phyloP scores from a whole-genome alignment of 2,113 vertebrate species.

The Chiloscyllium plagiosum region DNA sequence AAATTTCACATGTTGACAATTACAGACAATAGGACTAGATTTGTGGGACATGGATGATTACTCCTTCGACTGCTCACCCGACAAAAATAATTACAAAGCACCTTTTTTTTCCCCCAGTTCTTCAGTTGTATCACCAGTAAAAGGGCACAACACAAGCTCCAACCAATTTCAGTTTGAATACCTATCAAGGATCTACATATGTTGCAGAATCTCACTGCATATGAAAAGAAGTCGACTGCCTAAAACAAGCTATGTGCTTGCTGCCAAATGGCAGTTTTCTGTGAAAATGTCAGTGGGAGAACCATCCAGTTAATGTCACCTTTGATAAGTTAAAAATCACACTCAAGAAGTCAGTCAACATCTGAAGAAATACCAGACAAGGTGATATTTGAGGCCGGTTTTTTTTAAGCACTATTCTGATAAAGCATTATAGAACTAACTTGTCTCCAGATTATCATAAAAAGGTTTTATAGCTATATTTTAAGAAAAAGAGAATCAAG shows the following conservation, averaged over 20 bases:
- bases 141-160: neutral
- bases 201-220: neutral
- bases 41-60: neutral
- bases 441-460: neutral
- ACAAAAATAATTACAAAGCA: neutral
- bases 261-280: neutral
- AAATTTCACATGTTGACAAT: neutral
- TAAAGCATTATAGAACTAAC: neutral
- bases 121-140: neutral
- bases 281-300: neutral
- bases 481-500: neutral
- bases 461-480: neutral
- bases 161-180: neutral
- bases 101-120: neutral
- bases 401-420: neutral
- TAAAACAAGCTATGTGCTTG: neutral
- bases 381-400: neutral
- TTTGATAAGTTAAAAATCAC: neutral
- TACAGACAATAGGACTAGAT: neutral
- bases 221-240: neutral
- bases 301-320: neutral
- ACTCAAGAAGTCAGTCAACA: neutral
- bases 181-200: neutral
- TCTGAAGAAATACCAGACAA: neutral
- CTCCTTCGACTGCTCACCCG: neutral